phyloP scores from a whole-genome alignment of 2,888 invertebrate species.

The Lypha dubia region DNA sequence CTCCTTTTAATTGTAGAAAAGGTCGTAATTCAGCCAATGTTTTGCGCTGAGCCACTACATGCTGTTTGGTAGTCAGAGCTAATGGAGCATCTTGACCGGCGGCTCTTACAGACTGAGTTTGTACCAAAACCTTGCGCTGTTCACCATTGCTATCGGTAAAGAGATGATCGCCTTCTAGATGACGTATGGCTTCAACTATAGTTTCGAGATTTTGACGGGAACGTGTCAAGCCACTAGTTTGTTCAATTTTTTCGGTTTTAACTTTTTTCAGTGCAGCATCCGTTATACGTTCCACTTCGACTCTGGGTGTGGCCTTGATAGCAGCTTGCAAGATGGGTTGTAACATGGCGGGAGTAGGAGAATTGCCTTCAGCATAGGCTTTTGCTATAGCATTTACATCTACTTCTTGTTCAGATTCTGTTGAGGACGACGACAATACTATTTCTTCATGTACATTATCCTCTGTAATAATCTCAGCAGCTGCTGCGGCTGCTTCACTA shows the following conservation, averaged over 20 bases:
- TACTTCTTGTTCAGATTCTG: conserved; percentile 81
- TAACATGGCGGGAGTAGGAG: conserved; percentile 78
- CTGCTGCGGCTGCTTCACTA: conserved; percentile 78
- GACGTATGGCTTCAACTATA: conserved; percentile 98
- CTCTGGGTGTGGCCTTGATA: conserved; percentile 94
- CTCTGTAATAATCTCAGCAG: conserved; percentile 82
- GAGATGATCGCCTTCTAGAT: conserved; percentile 97
- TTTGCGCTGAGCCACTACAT: conserved; percentile 81
- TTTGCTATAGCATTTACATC: conserved; percentile 81
- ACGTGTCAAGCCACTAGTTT: conserved; percentile 84
- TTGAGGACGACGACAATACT: conserved; percentile 80
- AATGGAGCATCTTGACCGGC: conserved; percentile 80
- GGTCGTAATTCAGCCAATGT: conserved; percentile 86
- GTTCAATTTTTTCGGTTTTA: conserved; percentile 81
- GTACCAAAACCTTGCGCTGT: conserved; percentile 79
- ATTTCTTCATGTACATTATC: conserved; percentile 83
- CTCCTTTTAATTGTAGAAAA: conserved; percentile 86
- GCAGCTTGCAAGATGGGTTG: conserved; percentile 92
- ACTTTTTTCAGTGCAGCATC: conserved; percentile 84
- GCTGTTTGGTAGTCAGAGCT: conserved; percentile 79
- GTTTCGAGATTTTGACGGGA: conserved; percentile 98
- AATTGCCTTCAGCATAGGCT: conserved; percentile 80
- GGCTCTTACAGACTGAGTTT: conserved; percentile 73
- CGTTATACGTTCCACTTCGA: conserved; percentile 88
- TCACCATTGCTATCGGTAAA: conserved; percentile 88